Evolutionary conservation across 2,113 vertebrate species (phyloP), one percentile per base, ranked within the genome.

Genomic region (Antechinus stuartii): DNA sequence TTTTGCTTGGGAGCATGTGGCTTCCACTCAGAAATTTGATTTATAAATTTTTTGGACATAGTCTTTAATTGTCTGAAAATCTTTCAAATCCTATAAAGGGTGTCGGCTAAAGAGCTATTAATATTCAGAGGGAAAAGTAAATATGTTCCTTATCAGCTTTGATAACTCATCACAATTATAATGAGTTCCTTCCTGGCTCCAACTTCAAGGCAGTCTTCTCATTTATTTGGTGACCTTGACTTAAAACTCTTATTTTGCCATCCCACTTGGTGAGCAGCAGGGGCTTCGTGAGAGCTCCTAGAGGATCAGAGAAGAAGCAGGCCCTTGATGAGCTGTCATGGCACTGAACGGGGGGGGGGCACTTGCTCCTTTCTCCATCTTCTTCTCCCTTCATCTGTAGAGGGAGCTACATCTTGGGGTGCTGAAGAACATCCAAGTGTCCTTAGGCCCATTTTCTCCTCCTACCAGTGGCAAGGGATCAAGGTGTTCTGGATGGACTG

Each of bases 1-100:
- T 96, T 96, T 35, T 93, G 19, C 94, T 96, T 14, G 93, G 92
- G 96, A 94, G 27, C 49, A 92, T 92, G 55, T n/a, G 24, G 47
- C 6, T 93, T 96, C 92, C 68, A 94, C 91, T 95, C 0, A 9
- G 19, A 55, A 92, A 91, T 96, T 89, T 95, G 47, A 92, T 90
- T 90, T 91, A 91, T 90, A 53, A 91, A 84, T 26, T 91, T 95
- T 93, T 19, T 55, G 93, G 92, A 92, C 96, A 95, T 92, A 94
- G 54, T 50, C 8, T 91, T 92, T 93, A 92, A 55, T 96, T 94
- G n/a, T 61, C n/a, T 93, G 56, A 91, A 90, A 92, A 25, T 1
- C 27, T 95, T 96, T 94, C 9, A 91, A 95, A 52, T 76, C 90
- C n/a, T 91, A 90, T 68, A 94, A 49, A 68, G 4, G 30, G 89